Conservation (phyloP, 2,888 invertebrate species). For the Eristalis arbustorum region DNA sequence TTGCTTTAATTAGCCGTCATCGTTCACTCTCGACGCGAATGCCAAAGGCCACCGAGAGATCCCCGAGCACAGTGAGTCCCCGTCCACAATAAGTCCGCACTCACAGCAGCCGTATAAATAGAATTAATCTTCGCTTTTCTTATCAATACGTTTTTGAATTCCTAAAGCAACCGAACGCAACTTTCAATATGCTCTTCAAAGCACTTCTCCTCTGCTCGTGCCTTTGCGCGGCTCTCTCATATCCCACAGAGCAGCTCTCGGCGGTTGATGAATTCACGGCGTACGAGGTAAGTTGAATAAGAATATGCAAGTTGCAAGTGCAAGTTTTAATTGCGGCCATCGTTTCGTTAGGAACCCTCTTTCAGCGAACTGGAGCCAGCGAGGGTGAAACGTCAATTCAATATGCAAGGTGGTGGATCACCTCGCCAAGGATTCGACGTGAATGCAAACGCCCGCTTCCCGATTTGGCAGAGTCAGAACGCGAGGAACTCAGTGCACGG, state of each 20-base stretch:
- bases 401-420: slow-evolving; percentile 73
- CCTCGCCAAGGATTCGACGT: slow-evolving; percentile 74
- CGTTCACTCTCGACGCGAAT: neutral
- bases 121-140: neutral
- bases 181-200: neutral
- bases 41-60: neutral
- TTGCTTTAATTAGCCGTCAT: no score
- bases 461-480: slow-evolving; percentile 76
- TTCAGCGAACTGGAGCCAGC: neutral
- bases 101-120: slow-evolving; percentile 14
- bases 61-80: slow-evolving; percentile 15
- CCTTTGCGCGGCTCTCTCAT: neutral
- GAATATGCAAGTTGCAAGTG: neutral
- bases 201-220: neutral
- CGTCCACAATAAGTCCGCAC: neutral
- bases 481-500: slow-evolving; percentile 75
- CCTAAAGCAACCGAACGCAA: neutral
- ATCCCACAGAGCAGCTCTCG: neutral
- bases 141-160: slow-evolving; percentile 20
- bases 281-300: neutral
- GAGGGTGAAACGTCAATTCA: slow-evolving; percentile 70
- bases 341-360: slow-evolving; percentile 1
- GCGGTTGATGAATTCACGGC: neutral
- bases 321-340: neutral
- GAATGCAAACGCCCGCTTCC: slow-evolving; percentile 72